A percentile compares a stretch with the other conserved stretches of the same genome.
Conservation (phyloP, 64 coral and sea anemone species). For the Hydrozoanthus tunicans region DNA sequence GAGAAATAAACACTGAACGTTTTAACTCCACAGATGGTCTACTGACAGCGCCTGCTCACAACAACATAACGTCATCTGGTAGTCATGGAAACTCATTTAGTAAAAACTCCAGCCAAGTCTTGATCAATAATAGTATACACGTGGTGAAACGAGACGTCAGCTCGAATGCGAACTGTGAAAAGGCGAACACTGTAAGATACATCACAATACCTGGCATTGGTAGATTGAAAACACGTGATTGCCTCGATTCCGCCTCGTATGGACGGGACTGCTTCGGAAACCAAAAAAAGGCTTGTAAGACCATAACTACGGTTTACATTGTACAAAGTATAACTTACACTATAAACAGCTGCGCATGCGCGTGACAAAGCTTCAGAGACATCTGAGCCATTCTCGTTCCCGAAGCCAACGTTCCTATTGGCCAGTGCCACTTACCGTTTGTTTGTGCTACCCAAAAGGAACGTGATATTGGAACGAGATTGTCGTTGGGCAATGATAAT, state of each 20-base stretch:
- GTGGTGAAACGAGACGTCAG: slow-evolving; percentile 3
- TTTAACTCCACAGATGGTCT: background rate
- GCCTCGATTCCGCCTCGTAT: background rate
- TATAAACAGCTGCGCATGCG: background rate
- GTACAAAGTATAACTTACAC: background rate
- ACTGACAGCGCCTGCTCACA: background rate
- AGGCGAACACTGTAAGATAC: background rate
- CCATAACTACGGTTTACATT: background rate
- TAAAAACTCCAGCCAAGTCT: background rate
- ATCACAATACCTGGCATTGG: background rate
- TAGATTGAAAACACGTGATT: background rate
- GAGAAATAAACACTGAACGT: too few species aligned
- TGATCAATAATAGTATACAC: background rate
- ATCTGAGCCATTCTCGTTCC: too few species aligned
- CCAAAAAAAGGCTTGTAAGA: background rate
- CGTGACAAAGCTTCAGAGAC: background rate
- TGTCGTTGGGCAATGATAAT: too few species aligned
- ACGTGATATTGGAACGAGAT: too few species aligned
- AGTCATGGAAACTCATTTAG: background rate
- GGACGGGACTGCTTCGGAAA: background rate
- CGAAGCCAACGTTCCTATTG: too few species aligned
- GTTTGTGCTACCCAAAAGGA: too few species aligned
- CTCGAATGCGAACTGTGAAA: background rate
- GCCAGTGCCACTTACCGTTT: too few species aligned
- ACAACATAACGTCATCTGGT: background rate